Evolutionary conservation across 2,113 vertebrate genomes (phyloP).

Genomic region (Scolopax mira): DNA sequence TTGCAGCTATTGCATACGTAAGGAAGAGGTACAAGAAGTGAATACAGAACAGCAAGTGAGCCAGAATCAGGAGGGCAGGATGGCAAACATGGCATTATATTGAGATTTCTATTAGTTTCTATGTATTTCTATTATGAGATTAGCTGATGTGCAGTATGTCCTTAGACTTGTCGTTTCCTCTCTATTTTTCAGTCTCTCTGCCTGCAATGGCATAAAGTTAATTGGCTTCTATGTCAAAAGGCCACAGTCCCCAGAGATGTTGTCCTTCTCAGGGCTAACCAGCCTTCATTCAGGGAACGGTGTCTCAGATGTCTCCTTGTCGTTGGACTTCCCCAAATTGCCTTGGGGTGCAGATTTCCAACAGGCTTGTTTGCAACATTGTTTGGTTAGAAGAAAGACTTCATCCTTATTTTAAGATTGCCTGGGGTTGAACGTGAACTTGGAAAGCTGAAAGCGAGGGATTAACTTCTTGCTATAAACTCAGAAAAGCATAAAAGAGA

Average conservation of each 20-base stretch:
- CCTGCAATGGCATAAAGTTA: background rate
- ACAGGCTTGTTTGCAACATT: background rate
- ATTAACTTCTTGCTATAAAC: background rate
- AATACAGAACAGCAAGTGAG: background rate
- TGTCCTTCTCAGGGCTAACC: background rate
- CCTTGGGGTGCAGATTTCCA: background rate
- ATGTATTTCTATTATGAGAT: background rate
- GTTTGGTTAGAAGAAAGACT: background rate
- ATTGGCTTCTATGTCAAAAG: background rate
- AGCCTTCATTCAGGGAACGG: background rate
- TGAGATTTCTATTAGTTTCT: background rate
- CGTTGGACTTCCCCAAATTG: background rate
- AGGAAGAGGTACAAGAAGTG: background rate
- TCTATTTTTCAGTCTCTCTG: background rate
- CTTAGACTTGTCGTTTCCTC: background rate
- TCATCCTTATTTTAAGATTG: background rate
- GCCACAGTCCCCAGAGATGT: background rate
- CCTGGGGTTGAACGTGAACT: background rate
- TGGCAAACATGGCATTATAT: background rate
- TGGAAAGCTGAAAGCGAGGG: background rate
- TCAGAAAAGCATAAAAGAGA: background rate
- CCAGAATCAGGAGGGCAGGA: background rate
- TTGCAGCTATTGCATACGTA: background rate
- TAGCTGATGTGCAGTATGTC: background rate
- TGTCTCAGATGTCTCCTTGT: background rate